Base-by-base conservation (phyloP, 2,888 invertebrate genomes). In the Andrena bucephala region DNA sequence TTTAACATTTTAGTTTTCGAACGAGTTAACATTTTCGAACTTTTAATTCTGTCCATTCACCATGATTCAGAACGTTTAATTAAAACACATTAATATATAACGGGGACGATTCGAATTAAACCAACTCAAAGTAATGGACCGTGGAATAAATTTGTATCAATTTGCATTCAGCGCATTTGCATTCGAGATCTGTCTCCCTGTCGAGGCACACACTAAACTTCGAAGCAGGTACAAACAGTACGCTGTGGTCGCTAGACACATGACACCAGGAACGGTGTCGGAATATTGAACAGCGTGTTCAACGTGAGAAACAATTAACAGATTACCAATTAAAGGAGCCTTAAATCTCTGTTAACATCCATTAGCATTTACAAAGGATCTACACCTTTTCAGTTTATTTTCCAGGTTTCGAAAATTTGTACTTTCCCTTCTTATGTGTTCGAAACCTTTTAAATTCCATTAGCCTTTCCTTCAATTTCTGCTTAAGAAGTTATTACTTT, bases 201-300 rank as follows among this genome's bases (percentile, higher is more conserved):
- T n/a, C 4, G 4, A 6, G 27, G 2, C 36, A 20, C n/a, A 13
- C 2, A 62, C 24, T 33, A 27, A 69, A 75, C 69, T 50, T 62
- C 50, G 60, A 69, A 69, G 62, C 36, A 52, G 36, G 69, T 60
- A 50, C 62, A 66, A 31, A 52, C 66, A 71, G 33, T 24, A 20
- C 42, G 31, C 31, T 16, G n/a, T n/a, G 20, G 29, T 13, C 27
- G 24, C 29, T 1, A 36, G 36, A 75, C 42, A 36, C 52, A 13
- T 24, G 33, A 27, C 60, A 36, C 29, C 33, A 20, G 52, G 69
- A 29, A 62, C 16, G 62, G 29, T 73, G 59, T 48, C 54, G 29
- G 42, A n/a, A 8, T 16, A 48, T 2, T 42, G 13, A 69, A 52
- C 48, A 20, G 2, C 13, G 31, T 54, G 54, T 33, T 54, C 52